Evolutionary conservation across 2,888 invertebrate species (phyloP).

Genomic region (Pseudanteris insignis): DNA sequence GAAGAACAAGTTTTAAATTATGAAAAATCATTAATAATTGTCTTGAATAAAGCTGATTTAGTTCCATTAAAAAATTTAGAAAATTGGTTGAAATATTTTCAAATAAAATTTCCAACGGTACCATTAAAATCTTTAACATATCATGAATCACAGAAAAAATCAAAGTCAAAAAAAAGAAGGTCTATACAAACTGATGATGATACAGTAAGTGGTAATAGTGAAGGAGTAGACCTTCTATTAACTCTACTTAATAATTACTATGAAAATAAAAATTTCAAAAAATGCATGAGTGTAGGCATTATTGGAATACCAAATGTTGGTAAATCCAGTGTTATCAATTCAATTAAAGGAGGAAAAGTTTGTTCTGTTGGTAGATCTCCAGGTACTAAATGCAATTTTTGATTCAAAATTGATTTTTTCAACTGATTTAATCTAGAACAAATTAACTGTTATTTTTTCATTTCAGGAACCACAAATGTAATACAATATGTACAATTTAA

Average conservation of each 20-base stretch:
- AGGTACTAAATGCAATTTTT: no score
- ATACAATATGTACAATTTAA: constrained; percentile 95
- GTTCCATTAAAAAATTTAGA: constrained; percentile 92
- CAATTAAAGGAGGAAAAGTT: constrained; percentile 88
- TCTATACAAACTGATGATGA: constrained; percentile 68
- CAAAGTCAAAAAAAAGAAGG: constrained; percentile 70
- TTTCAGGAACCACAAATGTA: constrained; percentile 71
- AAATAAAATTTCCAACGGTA: constrained; percentile 83
- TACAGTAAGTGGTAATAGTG: constrained; percentile 81
- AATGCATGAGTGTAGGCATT: constrained; percentile 93
- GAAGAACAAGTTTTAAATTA: constrained; percentile 85
- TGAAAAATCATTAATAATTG: constrained; percentile 86
- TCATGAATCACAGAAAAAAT: constrained; percentile 81
- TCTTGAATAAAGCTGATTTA: constrained; percentile 96
- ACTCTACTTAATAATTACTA: constrained; percentile 94
- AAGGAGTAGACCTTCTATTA: constrained; percentile 93
- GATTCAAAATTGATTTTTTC: neutral
- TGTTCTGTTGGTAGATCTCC: constrained; percentile 95
- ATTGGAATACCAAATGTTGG: constrained; percentile 99
- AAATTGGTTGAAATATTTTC: constrained; percentile 89
- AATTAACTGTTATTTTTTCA: constrained; percentile 1
- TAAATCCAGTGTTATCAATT: constrained; percentile 98
- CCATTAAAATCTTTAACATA: constrained; percentile 84
- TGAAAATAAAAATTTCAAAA: constrained; percentile 81
- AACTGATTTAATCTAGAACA: no score